Conservation (phyloP, 1,140 invertebrate genomes). For the Drosophila varians region DNA sequence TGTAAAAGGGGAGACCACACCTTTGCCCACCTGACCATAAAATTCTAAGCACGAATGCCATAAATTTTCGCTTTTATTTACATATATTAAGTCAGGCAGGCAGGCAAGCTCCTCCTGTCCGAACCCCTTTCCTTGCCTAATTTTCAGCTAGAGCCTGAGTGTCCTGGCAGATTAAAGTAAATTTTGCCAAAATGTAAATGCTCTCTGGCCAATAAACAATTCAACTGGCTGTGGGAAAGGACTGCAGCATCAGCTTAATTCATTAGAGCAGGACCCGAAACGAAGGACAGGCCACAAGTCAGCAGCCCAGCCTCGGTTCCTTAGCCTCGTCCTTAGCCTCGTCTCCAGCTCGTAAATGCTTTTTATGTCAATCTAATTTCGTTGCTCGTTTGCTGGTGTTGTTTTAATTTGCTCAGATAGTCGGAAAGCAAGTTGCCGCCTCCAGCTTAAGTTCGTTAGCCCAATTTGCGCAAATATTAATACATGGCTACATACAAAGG, state of each 20-base stretch:
- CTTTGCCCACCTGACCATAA: constrained; percentile 58
- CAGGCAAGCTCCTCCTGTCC: neutral
- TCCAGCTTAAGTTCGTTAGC: constrained; percentile 75
- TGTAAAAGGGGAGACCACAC: constrained; percentile 48
- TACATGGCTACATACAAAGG: constrained; percentile 74
- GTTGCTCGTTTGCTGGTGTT: constrained; percentile 76
- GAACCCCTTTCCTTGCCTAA: constrained; percentile 11
- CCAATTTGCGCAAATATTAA: constrained; percentile 79
- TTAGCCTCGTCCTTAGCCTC: neutral
- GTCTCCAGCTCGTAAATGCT: constrained; percentile 48
- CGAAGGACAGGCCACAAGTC: neutral
- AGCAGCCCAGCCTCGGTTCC: constrained; percentile 1
- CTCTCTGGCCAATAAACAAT: constrained; percentile 62
- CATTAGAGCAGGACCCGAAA: constrained; percentile 54
- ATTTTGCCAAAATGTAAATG: constrained; percentile 42
- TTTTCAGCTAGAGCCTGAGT: neutral
- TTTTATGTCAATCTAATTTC: constrained; percentile 79
- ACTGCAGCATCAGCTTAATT: constrained; percentile 68
- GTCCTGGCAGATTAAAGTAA: constrained; percentile 40
- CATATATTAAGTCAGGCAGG: constrained; percentile 60
- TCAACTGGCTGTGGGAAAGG: constrained; percentile 41
- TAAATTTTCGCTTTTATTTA: constrained; percentile 77
- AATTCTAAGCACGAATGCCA: constrained; percentile 75
- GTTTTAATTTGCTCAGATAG: constrained; percentile 73
- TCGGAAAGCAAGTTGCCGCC: constrained; percentile 36